Conservation (phyloP, 2,113 vertebrate species). For the Chloropsis hardwickii region DNA sequence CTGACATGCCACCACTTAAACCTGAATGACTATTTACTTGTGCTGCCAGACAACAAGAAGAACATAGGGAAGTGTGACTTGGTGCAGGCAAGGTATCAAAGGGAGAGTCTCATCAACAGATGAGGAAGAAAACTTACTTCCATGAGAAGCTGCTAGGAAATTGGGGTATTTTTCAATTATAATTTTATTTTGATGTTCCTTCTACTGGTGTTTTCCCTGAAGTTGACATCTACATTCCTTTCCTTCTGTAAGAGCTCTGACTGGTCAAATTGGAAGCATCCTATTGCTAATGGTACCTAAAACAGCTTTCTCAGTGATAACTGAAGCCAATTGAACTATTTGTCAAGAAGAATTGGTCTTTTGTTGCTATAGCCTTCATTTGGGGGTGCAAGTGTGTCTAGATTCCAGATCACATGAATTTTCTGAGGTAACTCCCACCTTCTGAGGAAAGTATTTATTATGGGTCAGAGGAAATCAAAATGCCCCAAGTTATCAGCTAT, state of each 20-base stretch:
- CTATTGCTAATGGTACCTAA: background rate
- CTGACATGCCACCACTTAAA: background rate
- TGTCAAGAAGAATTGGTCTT: background rate
- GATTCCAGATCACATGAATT: background rate
- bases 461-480: background rate
- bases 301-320: background rate
- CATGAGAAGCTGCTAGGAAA: background rate
- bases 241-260: background rate
- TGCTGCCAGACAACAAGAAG: background rate
- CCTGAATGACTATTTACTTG: background rate
- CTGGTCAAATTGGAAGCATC: background rate
- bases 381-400: background rate
- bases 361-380: background rate
- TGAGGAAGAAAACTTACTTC: background rate
- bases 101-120: background rate
- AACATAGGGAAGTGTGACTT: background rate
- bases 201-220: background rate
- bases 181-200: background rate
- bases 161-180: background rate
- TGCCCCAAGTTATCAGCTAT: background rate
- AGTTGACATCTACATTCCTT: background rate
- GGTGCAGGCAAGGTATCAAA: background rate
- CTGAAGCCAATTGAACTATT: background rate
- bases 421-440: background rate
- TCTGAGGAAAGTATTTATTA: background rate